Percentiles rank a stretch among this genome's conserved stretches.
These are phyloP conservation scores for Steinernema carpocapsae DNA, from an alignment of 2,888 invertebrate species.

Conservation along the genomic window DNA sequence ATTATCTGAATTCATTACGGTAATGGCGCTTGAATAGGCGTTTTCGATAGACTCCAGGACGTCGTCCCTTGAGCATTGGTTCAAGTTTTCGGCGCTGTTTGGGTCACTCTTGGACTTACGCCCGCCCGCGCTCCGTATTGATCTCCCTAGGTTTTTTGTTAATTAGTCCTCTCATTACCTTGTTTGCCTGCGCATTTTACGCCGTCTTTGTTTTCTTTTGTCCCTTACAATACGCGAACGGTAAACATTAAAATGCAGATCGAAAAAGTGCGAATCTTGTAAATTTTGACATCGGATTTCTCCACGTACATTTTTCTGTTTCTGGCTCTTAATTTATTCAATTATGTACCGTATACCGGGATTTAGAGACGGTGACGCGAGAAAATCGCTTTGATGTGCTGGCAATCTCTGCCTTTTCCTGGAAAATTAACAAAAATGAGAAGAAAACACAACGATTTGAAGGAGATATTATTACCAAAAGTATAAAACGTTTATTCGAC, in stretches of 20 bases:
- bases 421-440: conserved; percentile 15
- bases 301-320: no score
- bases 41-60: not conserved
- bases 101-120: not conserved
- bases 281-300: no score
- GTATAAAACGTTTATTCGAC: conserved; percentile 13
- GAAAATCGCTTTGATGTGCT: conserved; percentile 5
- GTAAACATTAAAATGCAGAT: not conserved
- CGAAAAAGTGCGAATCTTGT: no score
- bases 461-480: not conserved
- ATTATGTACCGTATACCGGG: not conserved
- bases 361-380: not conserved
- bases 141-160: not conserved
- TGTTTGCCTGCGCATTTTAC: not conserved
- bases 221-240: conserved; percentile 3
- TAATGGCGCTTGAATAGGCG: not conserved
- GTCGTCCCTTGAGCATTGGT: not conserved
- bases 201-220: not conserved
- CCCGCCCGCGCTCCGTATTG: not conserved
- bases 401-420: not conserved
- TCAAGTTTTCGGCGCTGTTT: no score
- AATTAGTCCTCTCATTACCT: conserved; percentile 28
- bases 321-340: no score
- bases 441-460: conserved; percentile 26
- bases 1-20: not conserved